Base-by-base conservation (phyloP, 1,140 invertebrate genomes). In the Caenorhabditis elegans region DNA sequence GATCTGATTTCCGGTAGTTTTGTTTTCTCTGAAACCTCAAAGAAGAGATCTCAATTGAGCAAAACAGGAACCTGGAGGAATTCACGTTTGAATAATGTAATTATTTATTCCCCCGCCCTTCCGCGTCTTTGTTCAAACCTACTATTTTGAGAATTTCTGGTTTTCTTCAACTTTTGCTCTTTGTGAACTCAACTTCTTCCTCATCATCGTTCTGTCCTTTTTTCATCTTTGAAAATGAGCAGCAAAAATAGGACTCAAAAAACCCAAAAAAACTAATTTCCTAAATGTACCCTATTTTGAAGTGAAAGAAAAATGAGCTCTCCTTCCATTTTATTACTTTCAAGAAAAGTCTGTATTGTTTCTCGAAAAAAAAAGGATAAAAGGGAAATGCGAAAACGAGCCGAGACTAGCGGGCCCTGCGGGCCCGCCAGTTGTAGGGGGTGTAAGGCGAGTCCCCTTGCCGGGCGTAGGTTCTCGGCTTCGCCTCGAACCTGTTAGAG, bases 31-130 rank as follows among this genome's bases (percentile, higher is more conserved):
- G 13, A 34, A 34, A 34, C 28, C 47, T 6, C 4, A 1, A 2
- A 22, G 4, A 51, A 24, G 49, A 51, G 13, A 26, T 26, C 24
- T 53, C 5, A 24, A 53, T 26, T 53, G 22, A 34, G 26, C 13
- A 60, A 31, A 60, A 60, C 53, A 60, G 53, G 53, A 60, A 60
- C 53, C 53, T 31, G n/a, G 15, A 60, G 13, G 53, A 60, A 60
- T 60, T 17, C 53, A 17, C 15, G 53, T 31, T 60, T 60, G 53
- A 60, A 60, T 60, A 60, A 60, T 28, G 53, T 17, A 60, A 60
- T 60, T 60, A 60, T 60, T 60, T 60, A 60, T 60, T 60, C n/a
- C n/a, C 53, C 8, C 34, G 26, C 28, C 53, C 53, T 31, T 60
- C 15, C 53, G 13, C 34, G 26, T 34, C 28, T 60, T 60, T 60